Base-by-base conservation (phyloP, 1,140 invertebrate species). In the Tigriopus japonicus region DNA sequence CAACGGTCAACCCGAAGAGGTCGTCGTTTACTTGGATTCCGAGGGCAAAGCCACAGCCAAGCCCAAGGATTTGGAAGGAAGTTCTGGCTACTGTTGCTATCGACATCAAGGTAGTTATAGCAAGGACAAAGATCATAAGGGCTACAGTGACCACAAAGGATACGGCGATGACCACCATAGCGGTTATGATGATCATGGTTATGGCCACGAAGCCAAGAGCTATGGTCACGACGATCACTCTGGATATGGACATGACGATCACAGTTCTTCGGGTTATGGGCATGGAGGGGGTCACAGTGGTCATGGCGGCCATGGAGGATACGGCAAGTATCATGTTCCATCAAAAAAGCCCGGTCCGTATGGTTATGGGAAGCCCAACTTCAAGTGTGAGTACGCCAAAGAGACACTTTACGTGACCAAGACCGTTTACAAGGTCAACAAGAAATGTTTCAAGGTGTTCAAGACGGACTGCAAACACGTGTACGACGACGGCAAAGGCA, bases 361-460 rank as follows among this genome's bases (percentile, higher is more conserved):
- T 42, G 59, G 59, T 10, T n/a, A 56, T 6, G 17, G 49, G 9
- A 54, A 15, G 14, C 59, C 59, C 15, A 61, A 61, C 35, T 61
- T 61, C 35, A 61, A 61, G 28, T 61, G 59, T 40, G 59, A 61
- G 17, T 52, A 61, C 35, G 43, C 43, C 13, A 49, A 51, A 24
- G 43, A 61, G 23, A 61, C 59, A 1, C 59, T 61, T 13, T 61
- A 61, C 28, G 59, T 61, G 12, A 61, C 59, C n/a, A 51, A 61
- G 28, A 61, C 59, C 1, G 51, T 24, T 6, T 51, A 19, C 21
- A 61, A 17, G 12, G 52, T 23, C 35, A 40, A 61, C 13, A 49
- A 61, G 13, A 49, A 61, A 17, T 61, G 59, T 23, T 61, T 51
- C 45, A 61, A 17, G 14, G 35, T 61, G 14, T 61, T 54, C 59